These are phyloP conservation scores for Diaprepes abbreviatus DNA, from an alignment of 2,888 invertebrate genomes.

Conservation along the genomic window DNA sequence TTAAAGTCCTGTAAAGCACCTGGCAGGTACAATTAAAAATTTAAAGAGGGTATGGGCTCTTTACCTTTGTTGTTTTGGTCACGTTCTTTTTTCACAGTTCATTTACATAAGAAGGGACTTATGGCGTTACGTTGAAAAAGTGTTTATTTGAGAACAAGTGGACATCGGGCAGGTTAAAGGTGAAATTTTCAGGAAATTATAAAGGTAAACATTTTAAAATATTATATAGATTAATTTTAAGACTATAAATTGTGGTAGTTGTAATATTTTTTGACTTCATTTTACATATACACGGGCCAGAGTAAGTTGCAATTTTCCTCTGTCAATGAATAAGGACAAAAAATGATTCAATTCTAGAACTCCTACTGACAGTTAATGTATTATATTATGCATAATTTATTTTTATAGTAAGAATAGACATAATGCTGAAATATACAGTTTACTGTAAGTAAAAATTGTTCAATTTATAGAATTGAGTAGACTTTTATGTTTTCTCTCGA, in stretches of 20 bases:
- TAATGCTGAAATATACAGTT: too few species aligned
- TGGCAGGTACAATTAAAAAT: conserved; percentile 35
- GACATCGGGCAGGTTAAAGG: neutral
- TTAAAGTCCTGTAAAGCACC: conserved; percentile 26
- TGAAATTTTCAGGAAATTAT: neutral
- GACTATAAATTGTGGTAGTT: neutral
- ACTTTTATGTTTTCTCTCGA: too few species aligned
- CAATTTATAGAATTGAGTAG: too few species aligned
- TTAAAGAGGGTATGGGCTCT: conserved; percentile 24
- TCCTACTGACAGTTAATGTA: too few species aligned
- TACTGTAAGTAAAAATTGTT: too few species aligned
- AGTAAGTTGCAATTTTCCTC: too few species aligned
- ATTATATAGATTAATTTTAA: neutral
- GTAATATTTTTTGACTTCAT: too few species aligned
- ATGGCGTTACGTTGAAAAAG: conserved; percentile 23
- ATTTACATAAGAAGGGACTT: conserved; percentile 28
- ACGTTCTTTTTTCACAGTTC: conserved; percentile 29
- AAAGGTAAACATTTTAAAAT: neutral
- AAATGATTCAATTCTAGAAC: too few species aligned
- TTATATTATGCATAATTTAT: too few species aligned
- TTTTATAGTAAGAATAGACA: too few species aligned
- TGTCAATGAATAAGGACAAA: too few species aligned
- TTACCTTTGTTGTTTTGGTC: conserved; percentile 34
- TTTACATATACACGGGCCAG: too few species aligned
- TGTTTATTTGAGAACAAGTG: conserved; percentile 18